Evolutionary conservation across 2,888 invertebrate species (phyloP), one percentile per base, ranked within the genome.

Genomic region (Epistrophe grossulariae): DNA sequence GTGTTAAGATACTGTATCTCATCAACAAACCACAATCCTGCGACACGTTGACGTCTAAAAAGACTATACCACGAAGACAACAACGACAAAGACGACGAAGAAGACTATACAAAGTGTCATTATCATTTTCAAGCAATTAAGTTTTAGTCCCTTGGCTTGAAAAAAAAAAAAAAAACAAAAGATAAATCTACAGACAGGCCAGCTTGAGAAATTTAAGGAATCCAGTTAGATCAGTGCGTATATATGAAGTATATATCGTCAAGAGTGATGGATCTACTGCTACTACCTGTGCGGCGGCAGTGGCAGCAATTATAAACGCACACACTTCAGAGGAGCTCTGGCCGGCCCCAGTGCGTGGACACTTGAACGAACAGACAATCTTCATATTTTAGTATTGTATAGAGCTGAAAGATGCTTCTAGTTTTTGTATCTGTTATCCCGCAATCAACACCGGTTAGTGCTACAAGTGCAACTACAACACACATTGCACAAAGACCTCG

Each of bases 401-500:
- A n/a, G n/a, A 43, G 31, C 17, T 66, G 19, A 55, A 38, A 57
- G 38, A 50, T 70, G 50, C 76, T 73, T 73, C 73, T 83, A 38
- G 55, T 73, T 66, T 60, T 68, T 19, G 15, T 52, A 40, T 38
- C 55, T 38, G 10, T 17, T 45, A 45, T 43, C n/a, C 40, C 15
- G 45, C 64, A 64, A 43, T 43, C 62, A 50, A 17, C 52, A 77
- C 76, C 40, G 74, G 74, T 84, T 74, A n/a, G 35, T 66, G 31
- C 35, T 17, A 80, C 80, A 80, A 81, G 73, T 80, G 73, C 66
- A 50, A 43, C 28, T 60, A 40, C 60, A 40, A 19, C 48, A 13
- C 45, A 6, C 72, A 72, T 59, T 72, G 59, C 79, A 79, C 60
- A 79, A 79, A 83, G 87, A 76, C 87, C 87, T 87, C 87, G 87